Evolutionary conservation across 2,797 vertebrate species (phyloP), one percentile per base, ranked within the genome.

Genomic region (Lacerta bilineata): DNA sequence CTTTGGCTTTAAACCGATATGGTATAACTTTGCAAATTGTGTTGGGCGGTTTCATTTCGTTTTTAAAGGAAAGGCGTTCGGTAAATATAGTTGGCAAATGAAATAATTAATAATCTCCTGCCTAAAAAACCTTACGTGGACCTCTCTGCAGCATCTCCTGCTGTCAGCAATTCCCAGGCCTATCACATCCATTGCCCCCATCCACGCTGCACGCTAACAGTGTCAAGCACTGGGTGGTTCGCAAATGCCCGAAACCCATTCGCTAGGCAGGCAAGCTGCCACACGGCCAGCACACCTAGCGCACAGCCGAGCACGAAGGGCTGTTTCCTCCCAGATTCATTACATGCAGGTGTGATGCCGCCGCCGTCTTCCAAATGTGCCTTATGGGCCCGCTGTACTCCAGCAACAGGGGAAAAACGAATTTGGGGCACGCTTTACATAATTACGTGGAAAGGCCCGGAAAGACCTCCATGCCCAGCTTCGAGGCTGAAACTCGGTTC

Each of bases 371-470:
- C 71, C 61, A 68, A 80, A 55, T 76, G n/a, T 15, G 43, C 36
- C 78, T 81, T 55, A 66, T 76, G 83, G 41, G 61, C 59, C 69
- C 55, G 43, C 36, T 80, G 41, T 69, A 85, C 69, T 10, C 18
- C 64, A 41, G 68, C 25, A 9, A 43, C 25, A n/a, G n/a, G 10
- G 20, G 15, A 43, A 68, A 76, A 72, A 20, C 9, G 46, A 80
- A 78, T 83, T 83, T 83, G 85, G 89, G 84, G 88, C 83, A 89
- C 13, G 69, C 83, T 84, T 85, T 81, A 89, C 84, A 89, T 89
- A 85, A 89, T 86, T 81, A 86, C 33, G 43, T 55, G 43, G 69
- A 81, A 82, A 89, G 61, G 33, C 78, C 79, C 55, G 11, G 10
- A 39, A 80, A 76, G 68, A 69, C 78, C 78, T 85, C 36, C 27